Conservation (phyloP, 2,113 vertebrate species). For the Oncorhynchus keta region DNA sequence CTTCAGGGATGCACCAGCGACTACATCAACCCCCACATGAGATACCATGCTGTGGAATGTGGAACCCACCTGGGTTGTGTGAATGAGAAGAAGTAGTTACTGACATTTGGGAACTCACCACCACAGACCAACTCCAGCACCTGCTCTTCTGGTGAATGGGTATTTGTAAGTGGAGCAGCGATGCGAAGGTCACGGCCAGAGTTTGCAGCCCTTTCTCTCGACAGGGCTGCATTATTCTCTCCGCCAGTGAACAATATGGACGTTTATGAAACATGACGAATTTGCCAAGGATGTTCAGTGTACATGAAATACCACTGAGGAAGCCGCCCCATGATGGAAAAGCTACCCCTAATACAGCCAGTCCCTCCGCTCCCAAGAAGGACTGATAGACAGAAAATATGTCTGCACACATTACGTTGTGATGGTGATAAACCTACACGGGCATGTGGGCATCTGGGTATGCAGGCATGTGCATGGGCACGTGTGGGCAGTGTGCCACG, state of each 20-base stretch:
- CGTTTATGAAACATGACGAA: slow-evolving; percentile 77
- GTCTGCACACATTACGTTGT: slow-evolving; percentile 1
- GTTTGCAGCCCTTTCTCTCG: slow-evolving; percentile 15
- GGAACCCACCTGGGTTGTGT: too few species aligned
- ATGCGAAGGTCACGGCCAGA: slow-evolving; percentile 24
- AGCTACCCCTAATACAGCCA: slow-evolving; percentile 64
- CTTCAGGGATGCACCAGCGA: too few species aligned
- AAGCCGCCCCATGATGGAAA: slow-evolving; percentile 57
- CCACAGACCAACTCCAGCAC: slow-evolving; percentile 44
- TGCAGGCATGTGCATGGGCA: not conserved
- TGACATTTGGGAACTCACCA: too few species aligned
- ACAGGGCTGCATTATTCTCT: slow-evolving; percentile 61
- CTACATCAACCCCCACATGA: too few species aligned
- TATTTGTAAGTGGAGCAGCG: slow-evolving; percentile 52
- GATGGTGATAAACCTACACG: not conserved
- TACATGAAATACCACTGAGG: slow-evolving; percentile 73
- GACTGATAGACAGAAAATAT: slow-evolving; percentile 37
- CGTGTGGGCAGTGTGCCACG: slow-evolving; percentile 16
- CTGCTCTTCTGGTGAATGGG: slow-evolving; percentile 63
- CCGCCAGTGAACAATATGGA: slow-evolving; percentile 73
- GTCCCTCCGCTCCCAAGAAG: slow-evolving; percentile 45
- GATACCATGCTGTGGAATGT: too few species aligned
- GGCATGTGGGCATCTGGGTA: slow-evolving; percentile 18
- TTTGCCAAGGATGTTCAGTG: slow-evolving; percentile 48
- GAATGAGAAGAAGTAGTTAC: too few species aligned